Evolutionary conservation across 2,797 vertebrate genomes (phyloP), one percentile per base, ranked within the genome.

Genomic region (Spheniscus humboldti): DNA sequence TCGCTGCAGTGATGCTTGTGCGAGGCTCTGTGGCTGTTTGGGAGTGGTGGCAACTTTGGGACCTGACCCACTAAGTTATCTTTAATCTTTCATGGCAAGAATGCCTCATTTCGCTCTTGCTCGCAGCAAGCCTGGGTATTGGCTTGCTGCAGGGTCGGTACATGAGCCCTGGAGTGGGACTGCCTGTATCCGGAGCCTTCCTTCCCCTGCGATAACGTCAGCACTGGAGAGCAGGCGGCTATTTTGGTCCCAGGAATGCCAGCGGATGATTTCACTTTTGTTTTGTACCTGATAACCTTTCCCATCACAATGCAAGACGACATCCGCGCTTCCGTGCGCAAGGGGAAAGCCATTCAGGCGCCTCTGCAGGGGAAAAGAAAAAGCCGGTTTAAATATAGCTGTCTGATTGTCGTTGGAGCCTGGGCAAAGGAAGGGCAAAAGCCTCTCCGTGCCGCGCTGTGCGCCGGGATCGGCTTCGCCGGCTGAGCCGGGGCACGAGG

Each of bases 191-290:
- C 50, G 7, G 69, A 96, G 87, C 88, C 89, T 97, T 91, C 95
- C 96, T 96, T 92, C 94, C 92, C 69, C 91, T 67, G 52, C 1
- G 37, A 90, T 94, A 95, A 95, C 79, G 86, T 97, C 96, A 96
- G 95, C 1, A 5, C 71, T 80, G 87, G 88, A 93, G 62, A 90
- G 53, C 69, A n/a, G 55, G 60, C 14, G 4, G 88, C 92, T 97
- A 91, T 97, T 97, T 94, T 18, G 66, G 95, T 92, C 88, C 45
- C 96, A 74, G 96, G 94, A 97, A 97, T 97, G 94, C 95, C 95
- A 92, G 94, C 0, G 24, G 88, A 95, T 97, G 96, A 97, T 97
- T 98, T 97, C 96, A 96, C 95, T 97, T 97, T 97, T 98, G 95
- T 97, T 97, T 97, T 67, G 13, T 91, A 45, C 59, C 68, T 8